Evolutionary conservation across 1,140 invertebrate genomes (phyloP), one percentile per base, ranked within the genome.

Genomic region (Hylaeus anthracinus): DNA sequence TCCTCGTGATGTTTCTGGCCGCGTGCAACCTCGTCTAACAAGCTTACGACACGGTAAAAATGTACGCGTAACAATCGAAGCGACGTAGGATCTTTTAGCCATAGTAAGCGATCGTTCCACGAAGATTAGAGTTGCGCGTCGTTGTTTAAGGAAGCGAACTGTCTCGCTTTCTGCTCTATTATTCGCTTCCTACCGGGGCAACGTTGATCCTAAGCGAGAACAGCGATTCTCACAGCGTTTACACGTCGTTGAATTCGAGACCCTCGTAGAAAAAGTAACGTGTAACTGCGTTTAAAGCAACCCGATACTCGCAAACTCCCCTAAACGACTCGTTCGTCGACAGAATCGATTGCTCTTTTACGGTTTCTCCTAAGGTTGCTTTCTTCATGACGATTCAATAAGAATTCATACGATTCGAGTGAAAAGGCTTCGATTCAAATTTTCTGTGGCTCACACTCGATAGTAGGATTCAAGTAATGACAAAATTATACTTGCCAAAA

Each of bases 141-240:
- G 61, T 39, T 70, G 80, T 72, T 83, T 70, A 66, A 73, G 70
- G 60, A 74, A 79, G 75, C 65, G 65, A 37, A 79, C 48, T 81
- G 72, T 84, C 77, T 85, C 82, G 74, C 83, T 84, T 85, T 84
- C 83, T 84, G 82, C 72, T 80, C 77, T 76, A 80, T 84, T 85
- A 80, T 84, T 60, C 83, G 71, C 82, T 81, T 81, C 79, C 82
- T 83, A 80, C 70, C 56, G 43, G 43, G 39, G 67, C 72, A 81
- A 81, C 70, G 55, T 10, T 39, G 39, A 58, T 84, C 55, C 61
- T 9, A 39, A 39, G 71, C n/a, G 55, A 39, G 72, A 79, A 69
- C 70, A 79, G 39, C 63, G 64, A 72, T 82, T 82, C 80, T 74
- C 83, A 84, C 72, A 76, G 53, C 80, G 80, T 82, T 84, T 84